Evolutionary conservation across 2,797 vertebrate species (phyloP).

Genomic region (Sebastes flavidus): DNA sequence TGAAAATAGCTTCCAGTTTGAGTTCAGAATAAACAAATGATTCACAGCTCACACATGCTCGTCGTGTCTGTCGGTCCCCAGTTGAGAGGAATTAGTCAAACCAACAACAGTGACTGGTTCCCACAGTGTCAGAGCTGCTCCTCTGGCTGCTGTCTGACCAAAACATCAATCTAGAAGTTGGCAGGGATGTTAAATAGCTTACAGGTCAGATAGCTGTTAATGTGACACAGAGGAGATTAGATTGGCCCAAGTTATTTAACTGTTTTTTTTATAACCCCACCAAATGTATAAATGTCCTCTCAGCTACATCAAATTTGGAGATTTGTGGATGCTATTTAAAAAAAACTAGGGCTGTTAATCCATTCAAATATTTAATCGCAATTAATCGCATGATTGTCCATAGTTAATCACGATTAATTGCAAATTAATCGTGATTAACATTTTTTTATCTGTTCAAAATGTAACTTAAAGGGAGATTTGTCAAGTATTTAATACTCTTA

Average conservation of each 20-base stretch:
- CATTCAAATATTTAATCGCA: too few species aligned
- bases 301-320: background rate
- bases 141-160: background rate
- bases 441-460: too few species aligned
- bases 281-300: background rate
- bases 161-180: background rate
- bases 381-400: too few species aligned
- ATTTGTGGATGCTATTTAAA: background rate
- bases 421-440: too few species aligned
- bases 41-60: background rate
- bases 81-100: conserved; percentile 23
- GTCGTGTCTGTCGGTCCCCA: background rate
- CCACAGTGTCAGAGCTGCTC: conserved; percentile 22
- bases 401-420: too few species aligned
- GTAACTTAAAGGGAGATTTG: too few species aligned
- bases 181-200: background rate
- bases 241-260: background rate
- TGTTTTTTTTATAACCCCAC: background rate
- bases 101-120: conserved; percentile 36
- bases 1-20: background rate
- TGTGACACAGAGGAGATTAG: background rate
- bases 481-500: too few species aligned
- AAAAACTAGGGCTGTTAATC: too few species aligned
- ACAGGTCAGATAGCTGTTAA: background rate
- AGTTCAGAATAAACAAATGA: background rate